phyloP scores from a whole-genome alignment of 2,888 invertebrate genomes.

The Zaprionus obscuricornis region DNA sequence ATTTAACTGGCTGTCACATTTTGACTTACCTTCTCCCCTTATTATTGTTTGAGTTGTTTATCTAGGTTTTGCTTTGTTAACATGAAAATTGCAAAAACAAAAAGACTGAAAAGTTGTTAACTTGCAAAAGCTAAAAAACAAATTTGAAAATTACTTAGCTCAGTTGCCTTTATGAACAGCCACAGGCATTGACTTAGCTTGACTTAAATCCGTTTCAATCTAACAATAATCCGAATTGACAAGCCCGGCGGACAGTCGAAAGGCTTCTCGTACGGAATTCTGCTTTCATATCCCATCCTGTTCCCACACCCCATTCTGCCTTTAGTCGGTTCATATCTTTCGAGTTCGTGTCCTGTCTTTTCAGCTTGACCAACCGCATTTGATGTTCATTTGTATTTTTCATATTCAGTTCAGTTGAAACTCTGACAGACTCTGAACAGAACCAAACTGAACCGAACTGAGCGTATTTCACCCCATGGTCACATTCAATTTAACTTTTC shows the following conservation, averaged over 20 bases:
- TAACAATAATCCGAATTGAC: slow-evolving; percentile 73
- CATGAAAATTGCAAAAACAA: slow-evolving; percentile 52
- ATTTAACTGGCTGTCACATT: slow-evolving; percentile 39
- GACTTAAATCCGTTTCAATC: slow-evolving; percentile 70
- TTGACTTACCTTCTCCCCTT: slow-evolving; percentile 37
- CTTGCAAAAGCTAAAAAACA: slow-evolving; percentile 57
- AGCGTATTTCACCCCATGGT: slow-evolving; percentile 51
- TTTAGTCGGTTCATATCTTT: background rate
- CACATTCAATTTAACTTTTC: slow-evolving; percentile 74
- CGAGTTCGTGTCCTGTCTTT: background rate
- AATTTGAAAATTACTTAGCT: slow-evolving; percentile 69
- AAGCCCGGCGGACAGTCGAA: slow-evolving; percentile 49
- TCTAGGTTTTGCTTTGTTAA: slow-evolving; percentile 20
- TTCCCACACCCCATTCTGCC: slow-evolving; percentile 3
- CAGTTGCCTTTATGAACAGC: slow-evolving; percentile 14
- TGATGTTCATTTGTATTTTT: slow-evolving; percentile 74
- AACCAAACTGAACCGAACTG: slow-evolving; percentile 19
- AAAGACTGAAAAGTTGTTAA: background rate
- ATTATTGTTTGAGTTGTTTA: slow-evolving; percentile 18
- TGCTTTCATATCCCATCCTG: slow-evolving; percentile 12
- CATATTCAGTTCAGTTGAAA: slow-evolving; percentile 55
- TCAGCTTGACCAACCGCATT: slow-evolving; percentile 71
- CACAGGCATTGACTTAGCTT: slow-evolving; percentile 24
- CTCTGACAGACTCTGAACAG: slow-evolving; percentile 37
- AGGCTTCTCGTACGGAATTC: slow-evolving; percentile 43